Evolutionary conservation across 2,797 vertebrate species (phyloP).

Genomic region (Melanogrammus aeglefinus): DNA sequence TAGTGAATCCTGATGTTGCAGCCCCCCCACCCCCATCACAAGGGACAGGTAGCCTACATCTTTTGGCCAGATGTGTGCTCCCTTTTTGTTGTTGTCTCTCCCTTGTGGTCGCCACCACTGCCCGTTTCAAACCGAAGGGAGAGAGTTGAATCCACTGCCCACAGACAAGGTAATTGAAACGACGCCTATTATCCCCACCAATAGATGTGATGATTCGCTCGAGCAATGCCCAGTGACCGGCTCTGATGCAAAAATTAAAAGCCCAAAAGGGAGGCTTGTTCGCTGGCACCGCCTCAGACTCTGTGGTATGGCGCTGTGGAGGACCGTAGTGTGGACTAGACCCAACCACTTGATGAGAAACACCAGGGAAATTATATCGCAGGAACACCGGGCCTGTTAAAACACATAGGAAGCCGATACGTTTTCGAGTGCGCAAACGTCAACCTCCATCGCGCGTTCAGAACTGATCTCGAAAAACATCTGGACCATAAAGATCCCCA

Average conservation of each 20-base stretch:
- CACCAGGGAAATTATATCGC: conserved; percentile 5
- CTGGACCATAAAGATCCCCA: background rate
- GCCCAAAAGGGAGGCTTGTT: conserved; percentile 27
- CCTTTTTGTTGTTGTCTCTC: conserved; percentile 54
- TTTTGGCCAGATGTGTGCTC: conserved; percentile 67
- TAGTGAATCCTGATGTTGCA: conserved; percentile 21
- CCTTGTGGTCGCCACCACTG: conserved; percentile 35
- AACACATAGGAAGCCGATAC: background rate
- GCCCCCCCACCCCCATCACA: conserved; percentile 30
- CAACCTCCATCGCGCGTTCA: background rate
- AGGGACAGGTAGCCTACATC: conserved; percentile 51
- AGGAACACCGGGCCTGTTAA: background rate
- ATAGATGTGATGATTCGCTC: background rate
- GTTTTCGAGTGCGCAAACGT: background rate
- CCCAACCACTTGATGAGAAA: conserved; percentile 12
- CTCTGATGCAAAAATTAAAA: background rate
- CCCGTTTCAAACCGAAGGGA: background rate
- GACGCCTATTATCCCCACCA: background rate
- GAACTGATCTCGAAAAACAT: background rate
- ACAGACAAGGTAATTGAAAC: conserved; percentile 1
- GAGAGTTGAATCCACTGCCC: background rate
- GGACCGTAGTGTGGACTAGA: background rate
- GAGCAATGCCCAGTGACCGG: background rate
- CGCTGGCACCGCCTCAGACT: conserved; percentile 29
- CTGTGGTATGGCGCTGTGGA: conserved; percentile 14